These are phyloP conservation scores for Bombus affinis DNA, from an alignment of 1,140 invertebrate genomes.

Conservation along the genomic window DNA sequence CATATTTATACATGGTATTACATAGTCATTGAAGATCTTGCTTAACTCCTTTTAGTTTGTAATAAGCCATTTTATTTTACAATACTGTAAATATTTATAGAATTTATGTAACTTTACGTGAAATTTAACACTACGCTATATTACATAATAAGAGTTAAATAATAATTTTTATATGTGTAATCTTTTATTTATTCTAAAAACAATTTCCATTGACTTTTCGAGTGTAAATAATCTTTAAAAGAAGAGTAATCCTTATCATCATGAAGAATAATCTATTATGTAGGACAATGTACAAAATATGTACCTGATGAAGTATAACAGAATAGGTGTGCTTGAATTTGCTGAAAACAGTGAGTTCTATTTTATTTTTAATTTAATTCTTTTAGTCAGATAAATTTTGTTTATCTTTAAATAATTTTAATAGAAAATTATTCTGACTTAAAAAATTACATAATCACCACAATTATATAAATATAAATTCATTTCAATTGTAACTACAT, in stretches of 20 bases:
- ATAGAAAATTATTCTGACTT: not conserved
- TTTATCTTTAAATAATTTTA: not conserved
- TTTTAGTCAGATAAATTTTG: not conserved
- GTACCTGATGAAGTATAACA: too few species aligned
- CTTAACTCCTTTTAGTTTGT: not conserved
- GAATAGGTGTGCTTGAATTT: too few species aligned
- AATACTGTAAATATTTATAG: not conserved
- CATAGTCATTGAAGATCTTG: not conserved
- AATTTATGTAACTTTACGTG: not conserved
- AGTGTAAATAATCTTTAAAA: not conserved
- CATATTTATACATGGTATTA: not conserved
- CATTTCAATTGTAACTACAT: not conserved
- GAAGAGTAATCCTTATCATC: not conserved
- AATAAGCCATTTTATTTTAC: not conserved
- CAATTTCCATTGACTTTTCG: not conserved
- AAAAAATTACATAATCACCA: too few species aligned
- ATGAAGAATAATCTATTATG: not conserved
- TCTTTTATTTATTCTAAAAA: not conserved
- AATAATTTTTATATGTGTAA: not conserved
- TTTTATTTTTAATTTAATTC: not conserved
- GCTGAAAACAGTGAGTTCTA: not conserved
- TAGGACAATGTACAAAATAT: too few species aligned
- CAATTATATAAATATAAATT: too few species aligned
- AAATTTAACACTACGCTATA: not conserved
- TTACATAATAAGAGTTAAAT: not conserved